These are phyloP conservation scores for Halichondria panicea DNA, from an alignment of 37 sponge, comb jelly and placozoan species.

Conservation along the genomic window DNA sequence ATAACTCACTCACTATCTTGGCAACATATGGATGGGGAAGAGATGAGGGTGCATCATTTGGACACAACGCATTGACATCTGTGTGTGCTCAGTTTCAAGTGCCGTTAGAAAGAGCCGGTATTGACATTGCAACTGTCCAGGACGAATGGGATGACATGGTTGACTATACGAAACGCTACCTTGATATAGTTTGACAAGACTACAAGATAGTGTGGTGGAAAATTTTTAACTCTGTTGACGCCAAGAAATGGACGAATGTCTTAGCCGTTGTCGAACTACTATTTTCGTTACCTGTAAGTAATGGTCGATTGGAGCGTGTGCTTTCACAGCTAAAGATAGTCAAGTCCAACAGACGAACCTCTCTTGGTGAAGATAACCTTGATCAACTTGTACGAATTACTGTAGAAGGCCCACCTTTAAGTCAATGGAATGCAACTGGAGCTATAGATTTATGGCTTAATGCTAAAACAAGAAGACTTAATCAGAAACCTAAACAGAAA, in stretches of 20 bases:
- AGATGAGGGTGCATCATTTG: constrained; percentile 31
- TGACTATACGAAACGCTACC: constrained; percentile 52
- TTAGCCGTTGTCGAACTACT: constrained; percentile 49
- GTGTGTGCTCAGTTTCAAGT: constrained; percentile 27
- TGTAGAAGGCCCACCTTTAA: constrained; percentile 52
- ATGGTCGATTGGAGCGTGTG: constrained; percentile 61
- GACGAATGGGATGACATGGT: constrained; percentile 83
- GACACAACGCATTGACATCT: constrained; percentile 30
- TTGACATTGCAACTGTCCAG: constrained; percentile 11
- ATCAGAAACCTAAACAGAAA: no score
- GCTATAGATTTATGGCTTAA: constrained; percentile 63
- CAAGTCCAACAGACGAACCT: constrained; percentile 40
- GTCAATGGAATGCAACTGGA: constrained; percentile 54
- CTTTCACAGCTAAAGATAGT: constrained; percentile 62
- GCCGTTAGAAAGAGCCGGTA: constrained; percentile 42
- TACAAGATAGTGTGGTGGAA: constrained; percentile 64
- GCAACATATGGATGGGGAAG: constrained; percentile 63
- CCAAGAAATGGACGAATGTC: constrained; percentile 52
- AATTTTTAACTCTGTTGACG: constrained; percentile 46
- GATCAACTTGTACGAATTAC: constrained; percentile 59
- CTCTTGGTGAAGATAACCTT: constrained; percentile 47
- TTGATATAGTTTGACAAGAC: constrained; percentile 52
- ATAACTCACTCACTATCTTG: constrained; percentile 31
- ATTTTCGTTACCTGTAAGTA: constrained; percentile 53
- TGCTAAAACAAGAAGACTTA: constrained; percentile 41